Conservation (phyloP, 2,888 invertebrate species). For the Stenurella melanura region DNA sequence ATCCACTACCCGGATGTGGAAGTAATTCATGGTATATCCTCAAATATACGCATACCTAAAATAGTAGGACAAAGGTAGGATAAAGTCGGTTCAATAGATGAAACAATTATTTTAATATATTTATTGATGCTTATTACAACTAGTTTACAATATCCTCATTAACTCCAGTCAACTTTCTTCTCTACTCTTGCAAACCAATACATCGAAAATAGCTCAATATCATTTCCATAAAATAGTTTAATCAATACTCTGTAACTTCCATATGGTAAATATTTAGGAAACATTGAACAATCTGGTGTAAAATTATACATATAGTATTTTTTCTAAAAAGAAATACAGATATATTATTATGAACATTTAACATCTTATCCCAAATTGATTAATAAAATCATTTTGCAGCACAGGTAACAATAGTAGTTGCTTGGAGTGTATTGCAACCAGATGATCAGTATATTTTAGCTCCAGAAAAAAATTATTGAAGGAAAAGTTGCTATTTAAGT, state of each 20-base stretch:
- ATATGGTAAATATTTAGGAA: neutral
- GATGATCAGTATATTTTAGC: too few relatives aligned
- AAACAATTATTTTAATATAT: neutral
- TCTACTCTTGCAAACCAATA: neutral
- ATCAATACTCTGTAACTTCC: neutral
- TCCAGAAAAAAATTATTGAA: too few relatives aligned
- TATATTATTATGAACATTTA: neutral
- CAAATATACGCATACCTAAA: too few relatives aligned
- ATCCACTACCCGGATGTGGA: too few relatives aligned
- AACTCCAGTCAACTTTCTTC: neutral
- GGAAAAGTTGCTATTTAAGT: too few relatives aligned
- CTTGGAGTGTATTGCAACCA: too few relatives aligned
- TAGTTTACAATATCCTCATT: neutral
- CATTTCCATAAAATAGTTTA: neutral
- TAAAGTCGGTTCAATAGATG: neutral
- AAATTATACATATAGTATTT: constrained; percentile 11
- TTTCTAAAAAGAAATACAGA: neutral
- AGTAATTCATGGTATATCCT: too few relatives aligned
- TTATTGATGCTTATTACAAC: neutral
- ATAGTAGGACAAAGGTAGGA: too few relatives aligned
- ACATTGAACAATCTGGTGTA: neutral
- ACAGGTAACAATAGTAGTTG: too few relatives aligned
- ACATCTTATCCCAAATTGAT: neutral
- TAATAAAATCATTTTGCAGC: too few relatives aligned
- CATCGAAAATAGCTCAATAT: neutral